Evolutionary conservation across 2,888 invertebrate species (phyloP).

Genomic region (Hipparchia sbordonii): DNA sequence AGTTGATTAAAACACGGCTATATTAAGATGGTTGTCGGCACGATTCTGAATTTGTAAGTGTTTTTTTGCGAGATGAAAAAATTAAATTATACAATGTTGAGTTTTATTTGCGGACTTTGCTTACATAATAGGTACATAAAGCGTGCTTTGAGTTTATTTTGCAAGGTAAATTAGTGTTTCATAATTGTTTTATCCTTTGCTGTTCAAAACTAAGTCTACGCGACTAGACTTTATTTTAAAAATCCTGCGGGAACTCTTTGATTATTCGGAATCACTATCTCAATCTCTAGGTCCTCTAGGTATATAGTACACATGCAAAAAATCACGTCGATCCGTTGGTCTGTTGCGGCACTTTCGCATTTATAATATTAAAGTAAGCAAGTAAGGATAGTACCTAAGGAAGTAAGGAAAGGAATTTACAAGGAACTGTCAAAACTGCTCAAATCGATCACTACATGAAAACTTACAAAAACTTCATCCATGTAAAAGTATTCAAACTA

Average conservation of each 20-base stretch:
- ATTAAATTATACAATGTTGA: slow-evolving; percentile 41
- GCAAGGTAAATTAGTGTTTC: slow-evolving; percentile 14
- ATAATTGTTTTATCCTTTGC: slow-evolving; percentile 7
- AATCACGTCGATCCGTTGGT: too few relatives aligned
- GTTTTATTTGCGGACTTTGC: slow-evolving; percentile 36
- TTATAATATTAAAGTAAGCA: too few relatives aligned
- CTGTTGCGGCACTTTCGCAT: too few relatives aligned
- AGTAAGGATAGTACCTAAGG: too few relatives aligned
- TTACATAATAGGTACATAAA: slow-evolving; percentile 41
- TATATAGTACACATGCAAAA: too few relatives aligned
- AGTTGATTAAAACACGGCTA: slow-evolving; percentile 44
- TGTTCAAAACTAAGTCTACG: too few relatives aligned
- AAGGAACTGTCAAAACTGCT: too few relatives aligned
- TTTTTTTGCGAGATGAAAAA: slow-evolving; percentile 41
- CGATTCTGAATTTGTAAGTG: slow-evolving; percentile 37
- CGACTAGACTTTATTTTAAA: too few relatives aligned
- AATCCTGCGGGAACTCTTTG: too few relatives aligned
- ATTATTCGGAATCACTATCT: too few relatives aligned
- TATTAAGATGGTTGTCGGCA: slow-evolving; percentile 42
- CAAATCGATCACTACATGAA: not conserved
- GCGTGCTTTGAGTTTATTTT: slow-evolving; percentile 14
- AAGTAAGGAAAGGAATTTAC: too few relatives aligned
- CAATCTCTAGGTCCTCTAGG: too few relatives aligned
- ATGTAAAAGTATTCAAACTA: slow-evolving; percentile 35
- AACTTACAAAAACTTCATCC: slow-evolving; percentile 1